Evolutionary conservation across 2,888 invertebrate species (phyloP), one percentile per base, ranked within the genome.

Genomic region (Bhutanitis thaidina): DNA sequence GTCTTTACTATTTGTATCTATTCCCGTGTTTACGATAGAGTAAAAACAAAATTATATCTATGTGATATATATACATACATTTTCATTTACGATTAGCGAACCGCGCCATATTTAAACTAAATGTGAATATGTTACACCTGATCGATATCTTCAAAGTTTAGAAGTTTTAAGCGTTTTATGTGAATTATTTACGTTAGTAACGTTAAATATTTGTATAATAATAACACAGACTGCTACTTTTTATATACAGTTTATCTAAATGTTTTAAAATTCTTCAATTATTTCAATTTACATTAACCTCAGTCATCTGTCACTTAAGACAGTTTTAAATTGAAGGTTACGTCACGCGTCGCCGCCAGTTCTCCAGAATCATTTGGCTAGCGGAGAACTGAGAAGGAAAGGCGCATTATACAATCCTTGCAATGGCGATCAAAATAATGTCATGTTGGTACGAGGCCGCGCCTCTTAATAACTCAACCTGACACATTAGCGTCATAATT

Each of bases 391-490:
- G 48, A 41, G 48, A 41, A 41, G 48, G 48, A 29, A 40, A 40
- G 7, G 32, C 34, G 30, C 30, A 47, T 47, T 34, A 46, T 13
- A 45, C 40, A 13, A 39, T 45, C 41, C 51, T 45, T 45, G 51
- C 36, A 34, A 32, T 38, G 43, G 38, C 27, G 12, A 36, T 51
- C 51, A 46, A 36, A 45, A 51, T 45, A 51, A 45, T 45, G 41
- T 45, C 40, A 45, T 44, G 32, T 20, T 29, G 16, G 25, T n/a
- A 16, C 44, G 39, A 45, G 44, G 44, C 35, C 45, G 27, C 7
- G 1, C 30, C 36, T 51, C 51, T 46, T 32, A 27, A 44, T 50
- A 35, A 45, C 34, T 45, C 50, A 51, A 9, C 13, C 5, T 45
- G 51, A 45, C 40, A 45, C 40, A 50, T 50, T 44, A 36, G 30